phyloP scores from a whole-genome alignment of 1,140 invertebrate species.

The Apis cerana region DNA sequence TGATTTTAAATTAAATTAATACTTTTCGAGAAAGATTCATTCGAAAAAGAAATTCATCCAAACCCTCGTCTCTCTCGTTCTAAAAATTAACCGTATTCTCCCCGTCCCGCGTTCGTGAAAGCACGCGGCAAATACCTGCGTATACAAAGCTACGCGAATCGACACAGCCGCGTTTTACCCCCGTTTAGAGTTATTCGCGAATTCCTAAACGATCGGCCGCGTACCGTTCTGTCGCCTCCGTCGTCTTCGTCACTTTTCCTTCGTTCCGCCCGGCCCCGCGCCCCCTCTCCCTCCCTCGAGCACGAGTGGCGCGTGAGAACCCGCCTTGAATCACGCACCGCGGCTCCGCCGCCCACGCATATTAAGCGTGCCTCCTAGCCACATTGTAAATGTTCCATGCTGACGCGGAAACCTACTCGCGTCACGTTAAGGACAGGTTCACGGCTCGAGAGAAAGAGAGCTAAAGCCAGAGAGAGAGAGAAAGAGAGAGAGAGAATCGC shows the following conservation, averaged over 20 bases:
- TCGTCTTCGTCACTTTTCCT: conserved; percentile 49
- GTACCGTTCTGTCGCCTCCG: conserved; percentile 51
- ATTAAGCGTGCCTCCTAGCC: conserved; percentile 70
- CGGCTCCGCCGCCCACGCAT: conserved; percentile 72
- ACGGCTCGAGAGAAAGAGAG: neutral
- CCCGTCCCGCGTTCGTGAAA: neutral
- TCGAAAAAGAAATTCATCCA: no score
- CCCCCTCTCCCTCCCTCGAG: neutral
- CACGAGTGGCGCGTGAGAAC: conserved; percentile 71
- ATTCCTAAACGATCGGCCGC: conserved; percentile 61
- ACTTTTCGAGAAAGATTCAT: no score
- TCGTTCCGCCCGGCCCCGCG: conserved; percentile 13
- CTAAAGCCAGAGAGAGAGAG: no score
- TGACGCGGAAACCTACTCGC: conserved; percentile 54
- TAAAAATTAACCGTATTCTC: no score
- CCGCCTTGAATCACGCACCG: conserved; percentile 72
- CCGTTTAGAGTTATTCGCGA: conserved; percentile 59
- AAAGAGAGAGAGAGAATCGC: no score
- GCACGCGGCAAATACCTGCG: neutral
- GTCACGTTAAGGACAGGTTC: conserved; percentile 39
- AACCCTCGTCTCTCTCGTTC: no score
- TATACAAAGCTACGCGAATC: no score
- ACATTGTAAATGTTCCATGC: conserved; percentile 63
- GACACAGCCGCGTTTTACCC: conserved; percentile 49
- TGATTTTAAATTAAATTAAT: no score